Percentiles rank a stretch among this genome's conserved stretches.
Conservation (phyloP, 2,113 vertebrate species). For the Actenoides hombroni region DNA sequence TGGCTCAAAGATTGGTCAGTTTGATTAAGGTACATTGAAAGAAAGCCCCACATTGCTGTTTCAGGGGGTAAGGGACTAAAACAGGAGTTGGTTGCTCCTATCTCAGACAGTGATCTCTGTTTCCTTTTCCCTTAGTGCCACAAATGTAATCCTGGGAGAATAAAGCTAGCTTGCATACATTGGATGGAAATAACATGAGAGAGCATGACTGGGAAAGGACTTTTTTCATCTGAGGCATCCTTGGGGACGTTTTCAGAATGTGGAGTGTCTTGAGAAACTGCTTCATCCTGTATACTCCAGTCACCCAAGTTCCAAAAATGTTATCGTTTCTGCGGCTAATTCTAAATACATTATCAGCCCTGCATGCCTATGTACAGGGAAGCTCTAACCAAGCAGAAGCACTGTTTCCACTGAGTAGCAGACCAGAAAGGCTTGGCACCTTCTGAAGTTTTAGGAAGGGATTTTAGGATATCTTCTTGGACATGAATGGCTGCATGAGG, state of each 20-base stretch:
- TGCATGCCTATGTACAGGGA: background rate
- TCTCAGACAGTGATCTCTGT: background rate
- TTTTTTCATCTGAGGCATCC: background rate
- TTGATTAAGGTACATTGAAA: background rate
- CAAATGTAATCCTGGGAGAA: background rate
- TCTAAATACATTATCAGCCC: background rate
- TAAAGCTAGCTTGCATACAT: background rate
- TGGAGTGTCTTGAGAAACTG: background rate
- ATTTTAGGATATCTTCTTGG: background rate
- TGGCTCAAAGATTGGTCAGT: background rate
- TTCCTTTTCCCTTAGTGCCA: background rate
- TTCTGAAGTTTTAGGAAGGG: background rate
- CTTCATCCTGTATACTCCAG: background rate
- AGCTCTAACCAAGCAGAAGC: background rate
- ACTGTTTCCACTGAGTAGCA: background rate
- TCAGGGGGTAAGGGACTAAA: background rate
- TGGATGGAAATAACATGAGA: background rate
- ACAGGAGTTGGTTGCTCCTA: background rate
- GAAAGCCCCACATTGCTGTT: background rate
- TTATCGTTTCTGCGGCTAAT: background rate
- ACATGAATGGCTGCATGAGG: rapidly evolving
- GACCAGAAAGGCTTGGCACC: background rate
- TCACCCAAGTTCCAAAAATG: background rate
- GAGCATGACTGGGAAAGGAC: background rate
- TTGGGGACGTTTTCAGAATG: background rate